Evolutionary conservation across 2,113 vertebrate species (phyloP).

Genomic region (Acanthisitta chloris): DNA sequence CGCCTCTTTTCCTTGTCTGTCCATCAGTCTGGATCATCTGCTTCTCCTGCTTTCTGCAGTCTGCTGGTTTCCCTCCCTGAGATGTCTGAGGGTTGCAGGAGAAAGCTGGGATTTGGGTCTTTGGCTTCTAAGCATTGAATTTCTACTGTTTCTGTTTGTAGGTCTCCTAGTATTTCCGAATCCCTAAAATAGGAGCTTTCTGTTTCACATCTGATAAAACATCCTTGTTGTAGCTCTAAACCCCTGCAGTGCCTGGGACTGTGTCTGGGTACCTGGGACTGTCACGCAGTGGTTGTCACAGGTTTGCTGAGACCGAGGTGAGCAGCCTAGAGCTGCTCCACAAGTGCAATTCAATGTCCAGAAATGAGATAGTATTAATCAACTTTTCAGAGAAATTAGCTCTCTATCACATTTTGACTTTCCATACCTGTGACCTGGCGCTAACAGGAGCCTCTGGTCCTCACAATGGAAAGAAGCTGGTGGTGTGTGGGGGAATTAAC

Average conservation of each 20-base stretch:
- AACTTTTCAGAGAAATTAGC: background rate
- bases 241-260: too few relatives aligned
- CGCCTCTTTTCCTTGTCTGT: background rate
- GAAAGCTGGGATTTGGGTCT: background rate
- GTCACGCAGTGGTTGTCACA: too few relatives aligned
- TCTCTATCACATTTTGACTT: fast-evolving
- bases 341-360: background rate
- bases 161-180: background rate
- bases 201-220: background rate
- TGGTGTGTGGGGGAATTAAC: background rate
- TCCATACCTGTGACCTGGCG: background rate
- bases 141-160: background rate
- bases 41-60: background rate
- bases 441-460: background rate
- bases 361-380: background rate
- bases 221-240: background rate
- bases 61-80: background rate
- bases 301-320: background rate
- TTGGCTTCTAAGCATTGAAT: background rate
- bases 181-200: background rate
- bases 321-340: background rate
- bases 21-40: background rate
- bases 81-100: background rate
- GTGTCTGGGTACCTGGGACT: background rate
- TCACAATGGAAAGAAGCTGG: background rate